Percentiles rank a stretch among this genome's conserved stretches.
Conservation (phyloP, 2,797 vertebrate genomes). For the Enteromius unitaeniatus region DNA sequence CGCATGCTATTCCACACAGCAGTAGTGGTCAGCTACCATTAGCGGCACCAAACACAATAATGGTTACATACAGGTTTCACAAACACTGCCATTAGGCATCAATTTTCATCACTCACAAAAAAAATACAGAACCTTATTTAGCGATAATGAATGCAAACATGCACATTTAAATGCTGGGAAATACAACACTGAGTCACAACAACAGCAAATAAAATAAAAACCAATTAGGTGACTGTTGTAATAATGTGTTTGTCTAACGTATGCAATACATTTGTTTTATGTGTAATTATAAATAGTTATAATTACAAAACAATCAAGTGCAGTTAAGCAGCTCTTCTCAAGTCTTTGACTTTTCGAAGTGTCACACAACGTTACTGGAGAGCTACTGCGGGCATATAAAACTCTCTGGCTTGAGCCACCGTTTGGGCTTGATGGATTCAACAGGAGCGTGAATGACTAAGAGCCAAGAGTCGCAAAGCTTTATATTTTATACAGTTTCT, state of each 20-base stretch:
- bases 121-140: background rate
- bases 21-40: background rate
- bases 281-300: background rate
- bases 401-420: slow-evolving; percentile 15
- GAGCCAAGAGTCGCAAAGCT: background rate
- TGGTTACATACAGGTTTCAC: background rate
- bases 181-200: background rate
- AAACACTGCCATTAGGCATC: background rate
- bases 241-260: background rate
- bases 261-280: background rate
- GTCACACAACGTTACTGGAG: background rate
- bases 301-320: background rate
- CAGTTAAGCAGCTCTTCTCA: background rate
- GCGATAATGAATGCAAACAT: background rate
- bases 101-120: background rate
- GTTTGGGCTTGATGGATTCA: slow-evolving; percentile 24
- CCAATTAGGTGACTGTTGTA: background rate
- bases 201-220: background rate
- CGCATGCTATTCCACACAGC: background rate
- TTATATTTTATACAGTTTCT: slow-evolving; percentile 33
- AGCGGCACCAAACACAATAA: background rate
- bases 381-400: slow-evolving; percentile 22
- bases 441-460: slow-evolving; percentile 18
- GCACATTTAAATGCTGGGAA: background rate
- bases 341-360: slow-evolving; percentile 8